Evolutionary conservation across 2,888 invertebrate genomes (phyloP).

Genomic region (Tupiocoris notatus): DNA sequence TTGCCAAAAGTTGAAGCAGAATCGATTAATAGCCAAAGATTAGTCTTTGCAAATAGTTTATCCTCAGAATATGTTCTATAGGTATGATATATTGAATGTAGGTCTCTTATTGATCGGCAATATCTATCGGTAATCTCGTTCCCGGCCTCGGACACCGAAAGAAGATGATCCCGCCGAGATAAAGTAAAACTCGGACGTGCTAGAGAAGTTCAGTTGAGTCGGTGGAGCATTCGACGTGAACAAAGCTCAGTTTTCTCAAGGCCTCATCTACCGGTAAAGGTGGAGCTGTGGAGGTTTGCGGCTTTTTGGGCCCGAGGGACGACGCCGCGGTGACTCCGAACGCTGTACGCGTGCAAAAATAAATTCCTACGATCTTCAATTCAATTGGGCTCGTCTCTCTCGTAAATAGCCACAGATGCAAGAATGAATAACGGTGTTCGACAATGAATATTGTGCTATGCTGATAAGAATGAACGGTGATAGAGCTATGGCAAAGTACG

Average conservation of each 20-base stretch:
- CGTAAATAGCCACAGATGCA: conserved; percentile 26
- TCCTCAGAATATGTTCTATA: too few relatives aligned
- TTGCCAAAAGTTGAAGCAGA: too few relatives aligned
- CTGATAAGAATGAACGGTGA: too few relatives aligned
- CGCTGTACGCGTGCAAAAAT: conserved; percentile 11
- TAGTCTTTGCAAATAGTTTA: too few relatives aligned
- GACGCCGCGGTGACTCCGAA: background rate
- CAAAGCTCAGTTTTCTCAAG: background rate
- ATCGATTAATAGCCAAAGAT: too few relatives aligned
- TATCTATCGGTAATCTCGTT: background rate
- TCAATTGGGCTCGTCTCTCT: conserved; percentile 34
- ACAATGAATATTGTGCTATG: too few relatives aligned
- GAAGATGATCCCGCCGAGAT: conserved; percentile 10
- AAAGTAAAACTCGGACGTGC: conserved; percentile 24
- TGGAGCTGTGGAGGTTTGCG: background rate
- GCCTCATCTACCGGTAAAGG: background rate
- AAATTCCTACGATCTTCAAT: conserved; percentile 8
- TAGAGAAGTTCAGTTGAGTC: conserved; percentile 4
- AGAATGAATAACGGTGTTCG: too few relatives aligned
- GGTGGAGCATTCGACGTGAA: conserved; percentile 1
- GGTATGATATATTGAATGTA: too few relatives aligned
- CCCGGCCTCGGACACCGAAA: background rate
- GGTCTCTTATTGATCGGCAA: background rate
- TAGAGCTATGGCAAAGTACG: too few relatives aligned
- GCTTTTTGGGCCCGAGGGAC: background rate